Base-by-base conservation (phyloP, 2,113 vertebrate species). In the Stomatorhinus ivindoensis region DNA sequence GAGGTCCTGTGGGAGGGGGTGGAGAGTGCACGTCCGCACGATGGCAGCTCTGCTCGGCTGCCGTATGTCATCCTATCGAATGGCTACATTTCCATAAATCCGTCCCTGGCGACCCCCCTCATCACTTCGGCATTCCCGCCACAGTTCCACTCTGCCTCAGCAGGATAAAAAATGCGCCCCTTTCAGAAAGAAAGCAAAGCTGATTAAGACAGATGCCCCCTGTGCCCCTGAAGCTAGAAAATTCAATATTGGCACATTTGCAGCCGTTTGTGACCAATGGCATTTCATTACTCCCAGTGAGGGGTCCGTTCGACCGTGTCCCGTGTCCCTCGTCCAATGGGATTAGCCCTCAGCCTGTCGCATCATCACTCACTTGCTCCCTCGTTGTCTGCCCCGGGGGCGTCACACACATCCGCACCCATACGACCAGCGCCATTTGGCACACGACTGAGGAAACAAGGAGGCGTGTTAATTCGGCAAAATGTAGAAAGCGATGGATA, bases 171-270 rank as follows among this genome's bases (percentile, higher is more conserved):
- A 90, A 88, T 88, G 61, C 76, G 31, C 17, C 61, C 46, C 86
- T 89, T 90, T 91, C 51, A n/a, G 53, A 86, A 88, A 58, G n/a
- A 84, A 87, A 83, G 87, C 88, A 90, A 89, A 90, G 90, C 51
- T 86, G 50, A 91, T 91, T 90, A 90, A 80, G 90, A 92, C 82
- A n/a, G 91, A 88, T 86, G 89, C 53, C 58, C 47, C 87, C 69
- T 48, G 88, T 31, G 65, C 31, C 31, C 65, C 31, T 9, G 61
- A 42, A 35, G 48, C 24, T 19, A 42, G 8, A 65, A 84, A 91
- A 89, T 89, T 87, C 89, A 35, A 89, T 89, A 89, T 89, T 47
- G 88, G 31, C 86, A 80, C 35, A 89, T 89, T 91, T 61, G 42
- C 90, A 86, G 50, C 88, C 90, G 55, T 90, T 89, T 83, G 89